phyloP scores from a whole-genome alignment of 2,113 vertebrate genomes.

The Glareola pratincola region DNA sequence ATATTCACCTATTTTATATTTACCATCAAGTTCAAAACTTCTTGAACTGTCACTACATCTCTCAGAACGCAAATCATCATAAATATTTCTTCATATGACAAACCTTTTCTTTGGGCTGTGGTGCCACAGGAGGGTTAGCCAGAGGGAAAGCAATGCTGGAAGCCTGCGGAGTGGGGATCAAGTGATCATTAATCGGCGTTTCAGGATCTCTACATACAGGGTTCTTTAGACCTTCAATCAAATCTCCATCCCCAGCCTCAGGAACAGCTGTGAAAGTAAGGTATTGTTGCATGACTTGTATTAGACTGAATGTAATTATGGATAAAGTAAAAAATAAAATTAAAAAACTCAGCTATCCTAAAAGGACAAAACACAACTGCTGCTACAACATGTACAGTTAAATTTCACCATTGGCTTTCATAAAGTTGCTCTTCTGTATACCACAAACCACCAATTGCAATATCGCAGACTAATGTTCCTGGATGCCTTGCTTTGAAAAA shows the following conservation, averaged over 20 bases:
- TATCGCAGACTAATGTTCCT: not conserved
- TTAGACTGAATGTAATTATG: not conserved
- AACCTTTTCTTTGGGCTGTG: slow-evolving; percentile 78
- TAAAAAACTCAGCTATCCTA: not conserved
- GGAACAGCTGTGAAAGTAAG: slow-evolving; percentile 73
- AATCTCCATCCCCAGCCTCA: slow-evolving; percentile 70
- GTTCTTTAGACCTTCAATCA: slow-evolving; percentile 25
- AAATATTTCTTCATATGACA: not conserved
- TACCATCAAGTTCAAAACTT: not conserved
- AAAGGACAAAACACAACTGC: not conserved
- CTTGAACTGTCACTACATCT: not conserved
- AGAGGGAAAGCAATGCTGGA: slow-evolving; percentile 87
- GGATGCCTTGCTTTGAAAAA: not conserved
- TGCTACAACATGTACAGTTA: not conserved
- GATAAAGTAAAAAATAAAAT: not conserved
- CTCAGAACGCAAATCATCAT: not conserved
- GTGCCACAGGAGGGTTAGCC: slow-evolving; percentile 83
- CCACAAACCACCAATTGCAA: not conserved
- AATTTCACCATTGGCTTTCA: not conserved
- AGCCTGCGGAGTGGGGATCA: slow-evolving; percentile 82
- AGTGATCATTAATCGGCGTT: slow-evolving; percentile 19
- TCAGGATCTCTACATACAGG: slow-evolving; percentile 42
- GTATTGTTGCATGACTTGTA: not conserved
- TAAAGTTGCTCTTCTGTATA: not conserved
- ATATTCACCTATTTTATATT: not conserved